Conservation (phyloP, 1,140 invertebrate genomes). For the Lucilia sericata region DNA sequence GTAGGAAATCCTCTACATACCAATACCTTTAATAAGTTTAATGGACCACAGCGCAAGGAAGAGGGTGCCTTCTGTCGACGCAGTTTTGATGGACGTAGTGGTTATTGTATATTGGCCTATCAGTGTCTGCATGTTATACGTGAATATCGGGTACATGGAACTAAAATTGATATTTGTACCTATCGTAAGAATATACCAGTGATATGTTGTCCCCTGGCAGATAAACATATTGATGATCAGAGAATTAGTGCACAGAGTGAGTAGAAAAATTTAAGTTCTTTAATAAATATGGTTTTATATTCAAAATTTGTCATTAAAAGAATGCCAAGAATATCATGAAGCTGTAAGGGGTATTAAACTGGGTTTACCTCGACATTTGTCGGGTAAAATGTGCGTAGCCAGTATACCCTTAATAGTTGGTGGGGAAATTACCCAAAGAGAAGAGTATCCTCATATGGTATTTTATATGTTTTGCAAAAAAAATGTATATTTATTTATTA, state of each 20-base stretch:
- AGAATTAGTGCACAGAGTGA: slow-evolving; percentile 61
- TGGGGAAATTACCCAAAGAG: slow-evolving; percentile 67
- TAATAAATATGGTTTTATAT: no score
- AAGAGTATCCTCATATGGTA: slow-evolving; percentile 75
- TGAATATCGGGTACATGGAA: slow-evolving; percentile 62
- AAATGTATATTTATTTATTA: neutral
- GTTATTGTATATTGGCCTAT: slow-evolving; percentile 64
- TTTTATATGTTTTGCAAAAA: slow-evolving; percentile 42
- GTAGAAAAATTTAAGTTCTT: no score
- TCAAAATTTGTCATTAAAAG: slow-evolving; percentile 45
- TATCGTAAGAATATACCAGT: slow-evolving; percentile 61
- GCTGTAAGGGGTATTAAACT: slow-evolving; percentile 53
- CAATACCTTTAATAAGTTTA: neutral
- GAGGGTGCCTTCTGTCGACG: slow-evolving; percentile 63
- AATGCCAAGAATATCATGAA: slow-evolving; percentile 63
- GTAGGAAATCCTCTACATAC: neutral
- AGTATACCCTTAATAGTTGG: slow-evolving; percentile 71
- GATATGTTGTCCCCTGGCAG: slow-evolving; percentile 63
- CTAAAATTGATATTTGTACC: slow-evolving; percentile 61
- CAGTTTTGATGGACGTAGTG: slow-evolving; percentile 62
- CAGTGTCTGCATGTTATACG: slow-evolving; percentile 63
- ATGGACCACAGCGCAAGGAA: slow-evolving; percentile 33
- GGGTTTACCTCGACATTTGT: slow-evolving; percentile 52
- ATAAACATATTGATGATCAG: slow-evolving; percentile 59
- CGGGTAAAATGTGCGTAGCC: slow-evolving; percentile 60